phyloP scores from a whole-genome alignment of 2,888 invertebrate genomes.

The Stictocephala bisonia region DNA sequence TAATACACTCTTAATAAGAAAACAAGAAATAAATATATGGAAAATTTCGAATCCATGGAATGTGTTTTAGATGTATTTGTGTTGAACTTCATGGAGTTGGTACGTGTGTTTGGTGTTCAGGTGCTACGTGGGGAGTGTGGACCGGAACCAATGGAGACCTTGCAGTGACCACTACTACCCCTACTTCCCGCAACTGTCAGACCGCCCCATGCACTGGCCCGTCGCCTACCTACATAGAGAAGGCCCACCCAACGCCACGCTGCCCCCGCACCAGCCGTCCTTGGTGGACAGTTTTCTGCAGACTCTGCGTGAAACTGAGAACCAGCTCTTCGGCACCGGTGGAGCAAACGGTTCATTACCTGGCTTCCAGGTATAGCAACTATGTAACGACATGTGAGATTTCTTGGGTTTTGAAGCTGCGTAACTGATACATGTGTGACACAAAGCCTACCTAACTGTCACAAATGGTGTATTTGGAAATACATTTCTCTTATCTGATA shows the following conservation, averaged over 20 bases:
- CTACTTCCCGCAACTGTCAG: slow-evolving; percentile 60
- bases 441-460: too few species aligned
- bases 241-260: slow-evolving; percentile 80
- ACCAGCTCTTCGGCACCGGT: slow-evolving; percentile 9
- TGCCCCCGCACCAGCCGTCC: slow-evolving; percentile 56
- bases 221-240: slow-evolving; percentile 84
- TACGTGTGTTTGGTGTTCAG: slow-evolving; percentile 67
- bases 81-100: too few species aligned
- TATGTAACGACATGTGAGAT: too few species aligned
- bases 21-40: not conserved
- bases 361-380: slow-evolving; percentile 31
- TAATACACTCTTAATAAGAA: not conserved
- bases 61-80: not conserved
- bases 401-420: too few species aligned
- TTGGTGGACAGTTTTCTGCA: slow-evolving; percentile 58
- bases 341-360: slow-evolving; percentile 33
- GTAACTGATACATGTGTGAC: too few species aligned
- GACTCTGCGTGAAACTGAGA: slow-evolving; percentile 46
- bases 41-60: not conserved
- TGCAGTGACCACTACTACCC: slow-evolving; percentile 87
- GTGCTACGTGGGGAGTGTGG: slow-evolving; percentile 84
- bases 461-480: too few species aligned
- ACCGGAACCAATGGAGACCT: slow-evolving; percentile 85
- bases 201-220: slow-evolving; percentile 72
- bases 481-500: too few species aligned